Evolutionary conservation across 2,113 vertebrate species (phyloP), one percentile per base, ranked within the genome.

Genomic region (Dipodomys merriami): DNA sequence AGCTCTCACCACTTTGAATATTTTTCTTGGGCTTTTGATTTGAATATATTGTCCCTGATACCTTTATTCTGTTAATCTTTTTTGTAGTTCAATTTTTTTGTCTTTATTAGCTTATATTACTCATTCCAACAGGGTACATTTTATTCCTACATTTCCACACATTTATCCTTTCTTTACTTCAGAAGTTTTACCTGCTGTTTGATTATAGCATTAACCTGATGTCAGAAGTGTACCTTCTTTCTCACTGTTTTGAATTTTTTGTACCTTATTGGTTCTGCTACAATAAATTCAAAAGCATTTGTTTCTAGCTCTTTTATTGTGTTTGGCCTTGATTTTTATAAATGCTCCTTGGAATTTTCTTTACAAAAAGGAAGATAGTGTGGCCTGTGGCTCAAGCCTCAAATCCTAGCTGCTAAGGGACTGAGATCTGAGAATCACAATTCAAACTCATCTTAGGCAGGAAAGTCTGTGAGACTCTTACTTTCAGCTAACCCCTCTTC

Each of bases 281-380:
- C 44, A 85, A 69, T 89, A 74, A 72, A 90, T 88, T 85, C 23
- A 69, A 29, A 95, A 94, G 44, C 49, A 85, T 29, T 95, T 87
- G 44, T 80, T 91, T 94, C 23, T 72, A 91, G 44, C 29, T 77
- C 35, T 82, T 83, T 60, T 90, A 29, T 82, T 79, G 49, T 80
- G 94, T 90, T 83, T 60, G 12, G n/a, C 60, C 64, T 81, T 74
- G 73, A 88, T 84, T 91, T 90, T 92, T 94, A 79, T 82, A 93
- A 94, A 76, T 92, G 30, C 2, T 96, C 27, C 30, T 87, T 84
- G 91, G 53, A 16, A 73, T 81, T 86, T 13, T 76, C 90, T 35
- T 90, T 29, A 92, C 53, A 78, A 91, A 91, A 35, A 86, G 86
- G 39, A 39, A 39, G 39, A 39, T 39, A 39, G 39, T 39, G 39